Percentiles rank a stretch among this genome's conserved stretches.
phyloP scores from a whole-genome alignment of 2,797 vertebrate species.

The Karalla daura region DNA sequence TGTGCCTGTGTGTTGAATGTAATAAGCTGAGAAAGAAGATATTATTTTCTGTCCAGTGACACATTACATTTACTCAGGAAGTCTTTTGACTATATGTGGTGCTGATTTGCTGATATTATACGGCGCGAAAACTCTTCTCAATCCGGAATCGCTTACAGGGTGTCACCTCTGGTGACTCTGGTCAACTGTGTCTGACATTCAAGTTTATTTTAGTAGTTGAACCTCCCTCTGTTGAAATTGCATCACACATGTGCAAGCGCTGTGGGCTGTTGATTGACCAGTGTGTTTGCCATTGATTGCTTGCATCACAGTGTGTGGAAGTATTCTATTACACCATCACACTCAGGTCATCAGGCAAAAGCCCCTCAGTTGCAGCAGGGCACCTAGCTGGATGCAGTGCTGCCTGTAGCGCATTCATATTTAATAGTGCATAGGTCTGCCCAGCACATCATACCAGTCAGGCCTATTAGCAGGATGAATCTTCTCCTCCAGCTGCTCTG shows the following conservation, averaged over 20 bases:
- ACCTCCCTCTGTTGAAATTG: constrained; percentile 30
- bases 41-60: too few relatives aligned
- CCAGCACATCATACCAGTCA: constrained; percentile 70
- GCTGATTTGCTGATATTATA: too few relatives aligned
- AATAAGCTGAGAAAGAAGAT: too few relatives aligned
- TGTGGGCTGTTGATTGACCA: constrained; percentile 60
- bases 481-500: constrained; percentile 51
- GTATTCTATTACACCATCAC: constrained; percentile 62
- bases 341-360: constrained; percentile 45
- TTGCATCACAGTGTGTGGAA: constrained; percentile 60
- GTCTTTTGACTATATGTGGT: too few relatives aligned
- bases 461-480: constrained; percentile 72
- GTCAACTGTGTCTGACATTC: too few relatives aligned
- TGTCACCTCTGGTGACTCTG: too few relatives aligned
- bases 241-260: constrained; percentile 53
- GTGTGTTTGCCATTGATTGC: constrained; percentile 66
- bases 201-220: background rate
- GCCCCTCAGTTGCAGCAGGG: constrained; percentile 46
- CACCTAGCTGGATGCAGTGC: constrained; percentile 45
- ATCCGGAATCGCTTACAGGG: too few relatives aligned
- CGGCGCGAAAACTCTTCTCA: too few relatives aligned
- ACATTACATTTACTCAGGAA: too few relatives aligned
- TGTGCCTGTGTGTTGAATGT: too few relatives aligned
- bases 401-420: constrained; percentile 73
- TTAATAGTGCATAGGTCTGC: constrained; percentile 73